phyloP scores from a whole-genome alignment of 2,113 vertebrate genomes.

The Puma concolor region DNA sequence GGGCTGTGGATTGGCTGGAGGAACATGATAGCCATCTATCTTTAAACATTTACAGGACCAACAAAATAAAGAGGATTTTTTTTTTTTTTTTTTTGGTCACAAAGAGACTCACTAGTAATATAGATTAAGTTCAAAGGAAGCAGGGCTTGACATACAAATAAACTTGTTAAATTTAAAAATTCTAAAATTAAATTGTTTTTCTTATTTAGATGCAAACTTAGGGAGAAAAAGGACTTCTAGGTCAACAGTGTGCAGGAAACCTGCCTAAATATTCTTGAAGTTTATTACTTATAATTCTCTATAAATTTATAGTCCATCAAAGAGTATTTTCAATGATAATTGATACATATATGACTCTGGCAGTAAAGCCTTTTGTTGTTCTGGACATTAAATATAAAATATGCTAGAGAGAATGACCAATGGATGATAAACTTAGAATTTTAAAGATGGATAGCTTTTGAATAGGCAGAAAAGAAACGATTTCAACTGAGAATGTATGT shows the following conservation, averaged over 20 bases:
- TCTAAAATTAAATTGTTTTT: neutral
- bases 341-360: neutral
- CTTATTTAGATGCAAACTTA: neutral
- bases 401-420: neutral
- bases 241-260: neutral
- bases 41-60: constrained; percentile 80
- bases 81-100: neutral
- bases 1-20: constrained; percentile 52
- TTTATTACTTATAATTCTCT: neutral
- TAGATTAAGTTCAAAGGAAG: constrained; percentile 51
- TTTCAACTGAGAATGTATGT: neutral
- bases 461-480: neutral
- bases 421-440: neutral
- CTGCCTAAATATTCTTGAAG: neutral
- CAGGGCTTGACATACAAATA: neutral
- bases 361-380: neutral
- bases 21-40: constrained; percentile 80
- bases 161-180: constrained; percentile 21
- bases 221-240: neutral
- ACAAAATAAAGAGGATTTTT: constrained; percentile 68
- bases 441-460: neutral
- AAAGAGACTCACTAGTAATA: constrained; percentile 15
- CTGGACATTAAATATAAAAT: neutral
- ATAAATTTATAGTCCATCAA: neutral
- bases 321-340: neutral